These are phyloP conservation scores for Deroplatys truncata DNA, from an alignment of 2,888 invertebrate genomes.

Conservation along the genomic window DNA sequence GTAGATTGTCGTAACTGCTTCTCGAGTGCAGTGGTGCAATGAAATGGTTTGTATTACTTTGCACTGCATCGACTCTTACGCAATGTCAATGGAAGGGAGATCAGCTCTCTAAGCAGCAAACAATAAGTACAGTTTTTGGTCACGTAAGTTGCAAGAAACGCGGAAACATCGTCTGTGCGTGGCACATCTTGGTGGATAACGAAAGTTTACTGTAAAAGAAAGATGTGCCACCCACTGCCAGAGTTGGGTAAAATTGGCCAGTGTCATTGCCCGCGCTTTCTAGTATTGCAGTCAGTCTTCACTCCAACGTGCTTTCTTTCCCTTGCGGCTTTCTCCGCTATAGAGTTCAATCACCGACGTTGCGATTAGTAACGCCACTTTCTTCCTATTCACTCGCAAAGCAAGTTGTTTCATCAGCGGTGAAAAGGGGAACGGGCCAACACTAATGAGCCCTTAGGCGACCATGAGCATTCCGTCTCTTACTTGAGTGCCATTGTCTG, in stretches of 20 bases:
- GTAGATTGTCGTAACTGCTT: no score
- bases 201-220: no score
- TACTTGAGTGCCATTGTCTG: no score
- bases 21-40: no score
- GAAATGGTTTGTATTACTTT: neutral
- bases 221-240: neutral
- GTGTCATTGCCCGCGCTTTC: slow-evolving; percentile 24
- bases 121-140: neutral
- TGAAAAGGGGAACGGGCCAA: neutral
- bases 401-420: neutral
- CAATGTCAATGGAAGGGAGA: neutral
- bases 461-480: no score
- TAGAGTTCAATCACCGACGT: slow-evolving; percentile 18
- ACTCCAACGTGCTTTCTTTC: slow-evolving; percentile 7
- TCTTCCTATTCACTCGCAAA: neutral
- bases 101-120: neutral
- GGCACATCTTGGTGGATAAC: neutral
- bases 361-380: slow-evolving; percentile 16
- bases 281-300: neutral
- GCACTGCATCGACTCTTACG: neutral
- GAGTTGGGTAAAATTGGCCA: neutral
- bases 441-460: no score
- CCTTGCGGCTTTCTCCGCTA: slow-evolving; percentile 18
- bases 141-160: neutral
- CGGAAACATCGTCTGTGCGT: neutral